Conservation (phyloP, 2,113 vertebrate species). For the Plecotus auritus region DNA sequence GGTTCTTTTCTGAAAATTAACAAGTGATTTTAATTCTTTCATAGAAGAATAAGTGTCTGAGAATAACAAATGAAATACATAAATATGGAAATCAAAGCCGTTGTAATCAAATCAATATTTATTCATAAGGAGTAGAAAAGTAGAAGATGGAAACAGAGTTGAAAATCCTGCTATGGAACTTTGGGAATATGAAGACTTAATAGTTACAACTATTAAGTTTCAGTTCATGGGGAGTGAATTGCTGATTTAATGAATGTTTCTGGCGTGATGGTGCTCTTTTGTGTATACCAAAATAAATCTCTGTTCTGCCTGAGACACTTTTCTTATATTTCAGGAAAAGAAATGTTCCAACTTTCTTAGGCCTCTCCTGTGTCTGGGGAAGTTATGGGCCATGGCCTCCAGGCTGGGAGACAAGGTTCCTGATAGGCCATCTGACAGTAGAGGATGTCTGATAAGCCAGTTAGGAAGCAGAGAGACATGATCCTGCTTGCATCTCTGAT, state of each 20-base stretch:
- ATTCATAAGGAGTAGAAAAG: background rate
- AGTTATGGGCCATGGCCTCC: fast-evolving
- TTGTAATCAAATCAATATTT: background rate
- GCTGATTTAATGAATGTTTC: background rate
- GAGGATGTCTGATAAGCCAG: too few relatives aligned
- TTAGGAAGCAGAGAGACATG: too few relatives aligned
- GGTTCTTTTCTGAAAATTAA: background rate
- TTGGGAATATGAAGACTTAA: background rate
- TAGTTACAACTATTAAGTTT: background rate
- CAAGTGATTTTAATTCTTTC: background rate
- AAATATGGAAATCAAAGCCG: background rate
- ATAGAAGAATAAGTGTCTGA: background rate
- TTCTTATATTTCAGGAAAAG: background rate
- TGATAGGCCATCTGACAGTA: too few relatives aligned
- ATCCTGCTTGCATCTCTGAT: too few relatives aligned
- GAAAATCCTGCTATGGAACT: background rate
- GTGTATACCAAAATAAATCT: background rate
- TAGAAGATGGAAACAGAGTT: background rate
- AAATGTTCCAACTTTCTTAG: background rate
- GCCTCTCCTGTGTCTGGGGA: background rate
- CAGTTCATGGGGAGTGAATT: background rate
- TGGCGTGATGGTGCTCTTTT: background rate
- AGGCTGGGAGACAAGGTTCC: too few relatives aligned
- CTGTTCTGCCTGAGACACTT: background rate
- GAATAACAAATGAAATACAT: background rate